phyloP scores from a whole-genome alignment of 2,797 vertebrate species.

The Fistularia commersonii region DNA sequence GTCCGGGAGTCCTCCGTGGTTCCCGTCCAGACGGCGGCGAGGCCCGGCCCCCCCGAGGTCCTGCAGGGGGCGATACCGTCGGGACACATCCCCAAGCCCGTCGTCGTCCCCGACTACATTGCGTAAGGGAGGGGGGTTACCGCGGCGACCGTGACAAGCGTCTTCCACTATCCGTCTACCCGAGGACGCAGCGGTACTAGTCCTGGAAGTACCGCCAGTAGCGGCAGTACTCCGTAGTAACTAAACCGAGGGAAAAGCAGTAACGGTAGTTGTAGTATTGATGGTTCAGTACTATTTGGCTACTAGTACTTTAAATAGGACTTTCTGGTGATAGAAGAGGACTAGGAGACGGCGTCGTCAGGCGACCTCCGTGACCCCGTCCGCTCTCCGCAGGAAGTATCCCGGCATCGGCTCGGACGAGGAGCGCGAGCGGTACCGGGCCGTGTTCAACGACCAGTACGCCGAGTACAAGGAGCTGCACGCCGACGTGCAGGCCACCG shows the following conservation, averaged over 20 bases:
- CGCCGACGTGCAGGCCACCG: slow-evolving; percentile 79
- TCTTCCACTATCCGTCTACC: no score
- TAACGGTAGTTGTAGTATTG: no score
- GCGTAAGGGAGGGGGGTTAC: slow-evolving; percentile 82
- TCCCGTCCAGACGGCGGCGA: slow-evolving; percentile 37
- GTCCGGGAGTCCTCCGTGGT: slow-evolving; percentile 37
- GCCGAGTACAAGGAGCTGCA: slow-evolving; percentile 96
- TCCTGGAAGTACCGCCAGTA: no score
- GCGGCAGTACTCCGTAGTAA: no score
- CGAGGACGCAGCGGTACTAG: no score
- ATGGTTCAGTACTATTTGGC: no score
- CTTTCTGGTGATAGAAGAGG: no score
- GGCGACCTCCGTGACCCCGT: not conserved
- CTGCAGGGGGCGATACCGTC: slow-evolving; percentile 87
- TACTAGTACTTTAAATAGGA: no score
- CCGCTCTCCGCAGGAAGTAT: slow-evolving; percentile 81
- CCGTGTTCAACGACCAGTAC: slow-evolving; percentile 97
- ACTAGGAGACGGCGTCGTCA: no score
- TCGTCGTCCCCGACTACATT: slow-evolving; percentile 93
- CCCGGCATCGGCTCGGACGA: slow-evolving; percentile 84
- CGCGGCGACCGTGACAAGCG: not conserved
- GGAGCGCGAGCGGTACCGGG: slow-evolving; percentile 91
- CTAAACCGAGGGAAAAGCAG: no score
- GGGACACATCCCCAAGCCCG: slow-evolving; percentile 92
- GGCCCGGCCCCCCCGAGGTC: slow-evolving; percentile 63